Evolutionary conservation across 1,140 invertebrate genomes (phyloP).

Genomic region (Diprion similis): DNA sequence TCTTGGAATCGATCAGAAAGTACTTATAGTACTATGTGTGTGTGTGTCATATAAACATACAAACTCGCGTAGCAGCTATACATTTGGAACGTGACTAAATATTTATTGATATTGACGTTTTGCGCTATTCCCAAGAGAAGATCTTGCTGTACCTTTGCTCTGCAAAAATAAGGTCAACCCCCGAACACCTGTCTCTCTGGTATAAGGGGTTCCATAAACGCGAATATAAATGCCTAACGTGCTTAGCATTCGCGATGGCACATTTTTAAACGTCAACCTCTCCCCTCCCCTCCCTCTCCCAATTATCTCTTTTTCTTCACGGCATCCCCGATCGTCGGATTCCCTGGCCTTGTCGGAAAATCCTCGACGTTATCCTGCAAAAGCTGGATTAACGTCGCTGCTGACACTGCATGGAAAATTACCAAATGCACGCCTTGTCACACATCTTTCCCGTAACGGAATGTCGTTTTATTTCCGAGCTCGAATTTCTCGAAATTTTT

Average conservation of each 20-base stretch:
- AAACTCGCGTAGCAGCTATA: not conserved
- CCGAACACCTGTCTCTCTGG: not conserved
- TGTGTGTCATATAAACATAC: not conserved
- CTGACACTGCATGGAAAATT: not conserved
- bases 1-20: not conserved
- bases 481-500: too few species aligned
- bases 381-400: not conserved
- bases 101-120: conserved; percentile 4
- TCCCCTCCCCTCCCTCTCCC: not conserved
- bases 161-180: not conserved
- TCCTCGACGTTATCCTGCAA: too few species aligned
- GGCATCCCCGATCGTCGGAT: not conserved
- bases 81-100: conserved; percentile 5
- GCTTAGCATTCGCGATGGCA: not conserved
- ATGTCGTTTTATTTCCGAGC: too few species aligned
- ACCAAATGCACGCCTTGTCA: too few species aligned
- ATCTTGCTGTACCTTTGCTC: not conserved
- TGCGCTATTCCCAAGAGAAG: not conserved
- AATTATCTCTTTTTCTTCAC: not conserved
- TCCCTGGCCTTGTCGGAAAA: too few species aligned
- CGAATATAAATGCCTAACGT: conserved; percentile 1
- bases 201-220: not conserved
- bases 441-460: too few species aligned
- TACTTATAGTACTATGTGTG: not conserved
- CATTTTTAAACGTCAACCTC: not conserved